phyloP scores from a whole-genome alignment of 2,888 invertebrate species.

The Lasioglossum figueresi region DNA sequence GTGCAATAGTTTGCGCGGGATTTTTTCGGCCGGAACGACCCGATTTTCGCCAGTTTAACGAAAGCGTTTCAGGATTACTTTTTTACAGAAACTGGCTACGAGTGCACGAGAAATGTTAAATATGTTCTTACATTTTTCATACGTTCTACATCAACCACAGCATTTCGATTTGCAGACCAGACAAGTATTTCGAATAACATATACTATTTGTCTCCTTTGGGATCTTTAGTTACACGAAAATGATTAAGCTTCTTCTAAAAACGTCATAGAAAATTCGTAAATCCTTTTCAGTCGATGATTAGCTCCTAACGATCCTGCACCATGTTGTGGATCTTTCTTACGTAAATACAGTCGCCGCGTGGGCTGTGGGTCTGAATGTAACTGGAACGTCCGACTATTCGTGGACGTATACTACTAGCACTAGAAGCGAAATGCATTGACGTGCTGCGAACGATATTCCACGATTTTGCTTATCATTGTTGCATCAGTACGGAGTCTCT shows the following conservation, averaged over 20 bases:
- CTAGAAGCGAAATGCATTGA: neutral
- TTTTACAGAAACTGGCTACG: neutral
- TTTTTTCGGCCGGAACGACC: conserved; percentile 1
- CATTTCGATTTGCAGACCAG: neutral
- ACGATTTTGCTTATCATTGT: neutral
- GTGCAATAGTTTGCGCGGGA: neutral
- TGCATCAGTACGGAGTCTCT: neutral
- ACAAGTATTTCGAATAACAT: neutral
- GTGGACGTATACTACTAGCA: neutral
- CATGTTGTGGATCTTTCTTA: neutral
- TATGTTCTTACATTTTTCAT: neutral
- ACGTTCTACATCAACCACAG: neutral
- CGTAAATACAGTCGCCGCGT: neutral
- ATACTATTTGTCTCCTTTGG: too few relatives aligned
- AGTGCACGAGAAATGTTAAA: neutral
- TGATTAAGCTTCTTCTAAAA: neutral
- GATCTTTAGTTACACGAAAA: neutral
- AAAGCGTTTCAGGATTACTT: neutral
- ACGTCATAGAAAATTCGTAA: neutral
- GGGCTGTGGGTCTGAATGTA: too few relatives aligned
- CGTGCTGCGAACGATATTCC: neutral
- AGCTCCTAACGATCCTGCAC: neutral
- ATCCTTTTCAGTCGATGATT: neutral
- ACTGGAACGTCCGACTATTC: neutral
- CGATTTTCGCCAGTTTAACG: neutral